A percentile compares a stretch with the other conserved stretches of the same genome.
phyloP scores from a whole-genome alignment of 2,888 invertebrate genomes.

The Drosophila kambysellisi region DNA sequence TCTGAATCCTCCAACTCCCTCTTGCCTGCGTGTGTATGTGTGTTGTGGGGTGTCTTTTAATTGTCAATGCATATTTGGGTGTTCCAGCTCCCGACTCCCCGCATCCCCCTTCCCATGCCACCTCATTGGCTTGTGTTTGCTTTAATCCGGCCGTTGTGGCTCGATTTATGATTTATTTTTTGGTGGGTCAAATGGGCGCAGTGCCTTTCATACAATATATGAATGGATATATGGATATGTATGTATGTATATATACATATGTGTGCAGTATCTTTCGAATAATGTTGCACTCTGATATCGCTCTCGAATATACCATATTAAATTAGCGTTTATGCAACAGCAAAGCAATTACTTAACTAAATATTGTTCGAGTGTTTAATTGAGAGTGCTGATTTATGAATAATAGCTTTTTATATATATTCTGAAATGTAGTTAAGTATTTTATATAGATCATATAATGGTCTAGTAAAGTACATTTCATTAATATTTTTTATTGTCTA shows the following conservation, averaged over 20 bases:
- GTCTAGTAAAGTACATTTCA: too few species aligned
- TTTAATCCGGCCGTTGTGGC: slow-evolving; percentile 60
- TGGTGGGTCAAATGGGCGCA: slow-evolving; percentile 48
- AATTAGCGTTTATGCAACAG: not conserved
- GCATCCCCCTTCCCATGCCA: not conserved
- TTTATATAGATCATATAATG: not conserved
- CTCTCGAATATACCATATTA: slow-evolving; percentile 12
- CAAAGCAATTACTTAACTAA: slow-evolving; percentile 7
- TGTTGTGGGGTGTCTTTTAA: slow-evolving; percentile 54
- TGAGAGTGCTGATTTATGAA: slow-evolving; percentile 1
- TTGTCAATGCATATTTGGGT: slow-evolving; percentile 75
- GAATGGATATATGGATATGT: not conserved
- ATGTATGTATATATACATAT: not conserved
- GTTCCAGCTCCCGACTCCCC: slow-evolving; percentile 1
- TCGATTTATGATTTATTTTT: slow-evolving; percentile 76
- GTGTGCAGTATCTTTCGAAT: slow-evolving; percentile 3
- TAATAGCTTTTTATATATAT: not conserved
- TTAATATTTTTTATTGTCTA: too few species aligned
- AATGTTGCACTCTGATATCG: slow-evolving; percentile 6
- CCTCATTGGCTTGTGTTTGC: slow-evolving; percentile 55
- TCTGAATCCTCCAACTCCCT: not conserved
- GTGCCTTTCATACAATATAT: slow-evolving; percentile 11
- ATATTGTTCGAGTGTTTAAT: not conserved
- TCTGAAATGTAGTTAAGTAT: not conserved
- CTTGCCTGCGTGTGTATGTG: not conserved